A percentile compares a stretch with the other conserved stretches of the same genome.
These are phyloP conservation scores for Heliconius congener DNA, from an alignment of 1,140 invertebrate genomes.

Conservation along the genomic window DNA sequence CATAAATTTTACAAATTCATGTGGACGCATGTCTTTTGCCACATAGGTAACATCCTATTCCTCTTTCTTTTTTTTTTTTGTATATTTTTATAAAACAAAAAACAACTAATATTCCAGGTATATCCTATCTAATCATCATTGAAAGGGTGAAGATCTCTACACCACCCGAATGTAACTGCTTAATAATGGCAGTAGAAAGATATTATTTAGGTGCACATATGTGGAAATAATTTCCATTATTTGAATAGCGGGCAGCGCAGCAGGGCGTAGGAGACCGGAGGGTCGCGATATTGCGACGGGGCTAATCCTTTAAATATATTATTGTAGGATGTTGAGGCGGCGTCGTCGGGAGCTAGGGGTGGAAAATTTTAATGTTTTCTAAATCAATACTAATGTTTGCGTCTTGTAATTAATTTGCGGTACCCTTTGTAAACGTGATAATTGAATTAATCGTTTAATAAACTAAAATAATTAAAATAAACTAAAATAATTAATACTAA, in stretches of 20 bases:
- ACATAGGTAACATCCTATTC: conserved; percentile 42
- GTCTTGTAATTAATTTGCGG: conserved; percentile 45
- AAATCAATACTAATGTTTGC: conserved; percentile 71
- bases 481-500: not conserved
- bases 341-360: conserved; percentile 61
- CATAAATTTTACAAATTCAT: conserved; percentile 76
- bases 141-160: conserved; percentile 71
- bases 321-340: conserved; percentile 71
- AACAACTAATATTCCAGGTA: not conserved
- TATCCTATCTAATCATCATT: conserved; percentile 48
- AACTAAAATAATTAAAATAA: not conserved
- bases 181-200: conserved; percentile 82
- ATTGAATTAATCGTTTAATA: conserved; percentile 21
- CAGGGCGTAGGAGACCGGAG: conserved; percentile 54
- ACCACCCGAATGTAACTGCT: conserved; percentile 44
- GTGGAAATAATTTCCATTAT: conserved; percentile 82
- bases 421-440: conserved; percentile 18
- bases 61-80: not conserved
- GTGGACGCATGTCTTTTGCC: conserved; percentile 58
- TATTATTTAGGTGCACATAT: conserved; percentile 81
- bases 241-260: conserved; percentile 74
- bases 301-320: conserved; percentile 82
- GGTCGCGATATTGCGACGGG: conserved; percentile 81
- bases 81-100: not conserved
- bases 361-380: conserved; percentile 69